Evolutionary conservation across 2,113 vertebrate species (phyloP), one percentile per base, ranked within the genome.

Genomic region (Phrynocephalus versicolor): DNA sequence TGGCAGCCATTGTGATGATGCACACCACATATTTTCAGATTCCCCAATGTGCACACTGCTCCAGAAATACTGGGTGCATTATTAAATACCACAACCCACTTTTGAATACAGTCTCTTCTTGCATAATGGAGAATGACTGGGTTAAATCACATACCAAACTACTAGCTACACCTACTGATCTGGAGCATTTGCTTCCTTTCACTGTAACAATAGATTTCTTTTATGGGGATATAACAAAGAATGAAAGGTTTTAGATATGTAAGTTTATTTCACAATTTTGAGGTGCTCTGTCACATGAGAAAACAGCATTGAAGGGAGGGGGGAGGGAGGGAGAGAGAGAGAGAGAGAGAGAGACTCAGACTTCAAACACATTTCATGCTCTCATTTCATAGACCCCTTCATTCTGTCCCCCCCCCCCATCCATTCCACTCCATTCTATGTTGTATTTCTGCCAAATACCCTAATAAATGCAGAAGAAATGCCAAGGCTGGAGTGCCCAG

Each of bases 111-210:
- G 21, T 27, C 16, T 67, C 39, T 21, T 37, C 19, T 69, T 55
- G 23, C 6, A 57, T 2, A 8, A 19, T 19, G 16, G 10, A 58
- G 16, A 58, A 2, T 13, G 16, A 58, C 19, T 2, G 21, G 21
- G 1, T 2, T 1, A 62, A 60, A 60, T 16, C 58, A 60, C 14
- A 60, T n/a, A n/a, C 5, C 45, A 51, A 51, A 10, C 10, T 51
- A 6, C 33, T 19, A 16, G 77, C 23, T 67, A 79, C 78, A 19
- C 30, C 70, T 87, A 81, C 79, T 69, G 74, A 87, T 79, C 78
- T 71, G 76, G 33, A 15, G 19, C 19, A 18, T 39, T n/a, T 62
- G 19, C 55, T 37, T 37, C 33, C 76, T 18, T 81, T 39, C 58
- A 18, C 23, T n/a, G n/a, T n/a, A n/a, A n/a, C n/a, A n/a, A n/a